These are phyloP conservation scores for Ephestia elutella DNA, from an alignment of 1,140 invertebrate species.

Conservation along the genomic window DNA sequence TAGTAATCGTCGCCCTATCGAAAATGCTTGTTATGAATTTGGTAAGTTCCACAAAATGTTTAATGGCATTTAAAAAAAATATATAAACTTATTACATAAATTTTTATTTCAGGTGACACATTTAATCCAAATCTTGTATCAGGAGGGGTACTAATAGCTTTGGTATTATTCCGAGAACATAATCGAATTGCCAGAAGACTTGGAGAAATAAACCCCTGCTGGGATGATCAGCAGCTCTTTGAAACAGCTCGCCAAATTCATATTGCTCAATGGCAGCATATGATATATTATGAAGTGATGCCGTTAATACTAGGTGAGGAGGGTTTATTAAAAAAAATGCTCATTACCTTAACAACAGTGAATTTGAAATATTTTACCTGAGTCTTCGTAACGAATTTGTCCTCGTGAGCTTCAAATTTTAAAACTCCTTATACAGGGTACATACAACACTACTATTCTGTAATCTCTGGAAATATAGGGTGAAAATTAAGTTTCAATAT, in stretches of 20 bases:
- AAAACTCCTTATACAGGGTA: no score
- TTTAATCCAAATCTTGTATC: conserved; percentile 15
- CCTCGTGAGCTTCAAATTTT: no score
- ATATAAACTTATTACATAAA: no score
- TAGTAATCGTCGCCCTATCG: conserved; percentile 11
- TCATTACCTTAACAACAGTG: no score
- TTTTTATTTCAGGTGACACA: conserved; percentile 18
- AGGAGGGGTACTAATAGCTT: conserved; percentile 10
- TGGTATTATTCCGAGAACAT: conserved; percentile 77
- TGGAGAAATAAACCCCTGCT: conserved; percentile 75
- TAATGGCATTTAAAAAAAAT: no score
- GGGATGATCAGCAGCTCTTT: conserved; percentile 77
- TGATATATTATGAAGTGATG: conserved; percentile 77
- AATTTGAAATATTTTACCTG: no score
- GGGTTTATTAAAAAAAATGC: no score
- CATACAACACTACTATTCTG: no score
- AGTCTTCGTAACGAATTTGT: no score
- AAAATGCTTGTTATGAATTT: conserved; percentile 24
- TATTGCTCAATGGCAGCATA: conserved; percentile 76
- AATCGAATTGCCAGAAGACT: conserved; percentile 78
- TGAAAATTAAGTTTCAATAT: no score
- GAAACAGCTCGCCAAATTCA: conserved; percentile 78
- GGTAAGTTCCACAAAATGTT: no score
- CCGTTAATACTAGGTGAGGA: conserved; percentile 76
- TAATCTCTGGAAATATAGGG: no score